Evolutionary conservation across 2,888 invertebrate species (phyloP), one percentile per base, ranked within the genome.

Genomic region (Azorinus chamasolen): DNA sequence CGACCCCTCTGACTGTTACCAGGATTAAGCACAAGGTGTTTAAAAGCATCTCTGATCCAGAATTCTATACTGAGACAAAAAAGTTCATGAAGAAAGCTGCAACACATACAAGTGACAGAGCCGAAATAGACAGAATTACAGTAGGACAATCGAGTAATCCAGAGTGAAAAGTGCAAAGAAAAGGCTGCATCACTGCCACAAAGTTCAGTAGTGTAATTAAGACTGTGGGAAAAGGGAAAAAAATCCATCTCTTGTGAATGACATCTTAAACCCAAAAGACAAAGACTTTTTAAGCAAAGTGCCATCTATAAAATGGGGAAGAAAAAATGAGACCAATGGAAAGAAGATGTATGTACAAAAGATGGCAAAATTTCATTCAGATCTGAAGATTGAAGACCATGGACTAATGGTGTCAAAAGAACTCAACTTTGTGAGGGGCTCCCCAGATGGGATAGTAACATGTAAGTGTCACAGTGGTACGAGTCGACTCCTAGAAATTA

Each of bases 141-240:
- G 2, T n/a, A 3, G 61, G 69, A 1, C 69, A 53, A 20, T 27
- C 24, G 4, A 16, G 6, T 5, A n/a, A 69, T 43, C 6, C 22
- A 22, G 69, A 69, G n/a, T 69, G 69, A 61, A n/a, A 25, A 10
- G 18, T 43, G n/a, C 69, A 69, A 27, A 50, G 61, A n/a, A 51
- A 43, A 41, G 53, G 69, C 4, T 59, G 59, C 16, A 61, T 69
- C 14, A 61, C 58, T 10, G 61, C 43, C 25, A 51, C 59, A 22
- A 59, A 45, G 18, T 51, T 61, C 22, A 4, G 14, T 4, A 43
- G n/a, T 14, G 61, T 53, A 16, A 8, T 69, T 8, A 50, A 51
- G 32, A 14, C 32, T 45, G 27, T 55, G 5, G 55, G 50, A 27
- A 65, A 65, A 43, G 24, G 12, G 46, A 59, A 20, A 46, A 45